Evolutionary conservation across 2,888 invertebrate species (phyloP), one percentile per base, ranked within the genome.

Genomic region (Rutpela maculata): DNA sequence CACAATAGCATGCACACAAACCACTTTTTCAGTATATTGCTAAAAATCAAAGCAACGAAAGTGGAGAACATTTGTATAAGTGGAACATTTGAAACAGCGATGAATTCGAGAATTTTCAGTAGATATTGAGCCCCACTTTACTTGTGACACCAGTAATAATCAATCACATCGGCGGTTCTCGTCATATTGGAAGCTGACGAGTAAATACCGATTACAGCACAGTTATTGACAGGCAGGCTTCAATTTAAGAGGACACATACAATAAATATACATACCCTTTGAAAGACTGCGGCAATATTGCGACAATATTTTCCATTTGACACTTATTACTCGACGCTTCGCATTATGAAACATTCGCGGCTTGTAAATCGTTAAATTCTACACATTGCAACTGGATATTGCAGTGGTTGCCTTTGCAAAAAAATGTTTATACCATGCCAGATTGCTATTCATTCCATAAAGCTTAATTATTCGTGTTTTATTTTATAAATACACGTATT

Each of bases 231-330:
- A 35, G 69, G 56, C 69, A 35, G 22, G 55, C 31, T 68, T 18
- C 69, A 69, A 59, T 59, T 69, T 69, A 69, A 69, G 69, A 38
- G 69, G 69, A 69, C 50, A 59, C 15, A 38, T 69, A 38, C 59
- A 69, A 38, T 31, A 57, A 68, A 72, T 72, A 72, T 67, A 62
- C 68, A 68, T 75, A 74, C 62, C 43, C 59, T 31, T 50, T 31
- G 69, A 72, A 63, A 57, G 68, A 62, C 75, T 71, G 69, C 75
- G 63, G 75, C 75, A 60, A 78, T 75, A 78, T 78, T 75, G 78
- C 78, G 78, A 75, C 75, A 66, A 78, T 78, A 78, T 78, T 78
- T 78, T 65, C 72, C 72, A 65, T 78, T 78, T 78, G 75, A 75
- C 75, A 78, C 75, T 71, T 78, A 78, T 78, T 76, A 76, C 78